A percentile compares a stretch with the other conserved stretches of the same genome.
Evolutionary conservation across 2,113 vertebrate genomes (phyloP).

Genomic region (Aspidoscelis tigris): DNA sequence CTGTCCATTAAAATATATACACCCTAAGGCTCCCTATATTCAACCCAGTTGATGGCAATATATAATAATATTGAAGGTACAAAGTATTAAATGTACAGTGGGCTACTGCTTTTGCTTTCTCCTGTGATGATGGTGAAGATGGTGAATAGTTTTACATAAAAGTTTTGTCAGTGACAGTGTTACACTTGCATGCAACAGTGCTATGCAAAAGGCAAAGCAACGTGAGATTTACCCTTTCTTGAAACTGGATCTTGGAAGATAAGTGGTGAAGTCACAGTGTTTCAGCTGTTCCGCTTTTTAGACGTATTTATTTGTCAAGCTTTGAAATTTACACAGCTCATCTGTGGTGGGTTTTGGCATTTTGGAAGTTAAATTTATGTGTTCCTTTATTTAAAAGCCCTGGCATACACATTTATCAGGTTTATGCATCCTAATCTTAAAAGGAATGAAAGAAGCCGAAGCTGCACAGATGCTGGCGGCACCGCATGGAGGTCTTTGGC

Average conservation of each 20-base stretch:
- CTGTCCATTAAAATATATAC: too few relatives aligned
- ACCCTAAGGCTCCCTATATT: too few relatives aligned
- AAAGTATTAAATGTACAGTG: too few relatives aligned
- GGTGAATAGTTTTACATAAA: too few relatives aligned
- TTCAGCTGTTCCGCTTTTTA: conserved; percentile 31
- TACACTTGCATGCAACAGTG: not conserved
- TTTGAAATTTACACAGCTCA: conserved; percentile 32
- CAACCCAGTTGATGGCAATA: too few relatives aligned
- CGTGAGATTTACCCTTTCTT: conserved; percentile 6
- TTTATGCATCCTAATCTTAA: conserved; percentile 35
- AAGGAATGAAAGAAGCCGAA: conserved; percentile 50
- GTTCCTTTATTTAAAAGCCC: conserved; percentile 39
- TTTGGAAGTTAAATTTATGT: conserved; percentile 36
- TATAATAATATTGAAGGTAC: too few relatives aligned
- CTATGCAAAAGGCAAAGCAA: not conserved
- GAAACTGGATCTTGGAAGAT: conserved; percentile 24
- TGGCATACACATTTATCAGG: conserved; percentile 22
- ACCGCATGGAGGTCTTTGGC: conserved; percentile 21
- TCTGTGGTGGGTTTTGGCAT: conserved; percentile 4
- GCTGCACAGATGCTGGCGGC: conserved; percentile 4
- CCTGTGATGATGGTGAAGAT: not conserved
- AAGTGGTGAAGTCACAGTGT: conserved; percentile 22
- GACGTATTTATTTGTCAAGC: conserved; percentile 12
- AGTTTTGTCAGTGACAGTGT: conserved; percentile 9
- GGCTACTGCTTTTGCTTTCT: not conserved